Evolutionary conservation across 2,888 invertebrate species (phyloP).

Genomic region (Vanessa cardui): DNA sequence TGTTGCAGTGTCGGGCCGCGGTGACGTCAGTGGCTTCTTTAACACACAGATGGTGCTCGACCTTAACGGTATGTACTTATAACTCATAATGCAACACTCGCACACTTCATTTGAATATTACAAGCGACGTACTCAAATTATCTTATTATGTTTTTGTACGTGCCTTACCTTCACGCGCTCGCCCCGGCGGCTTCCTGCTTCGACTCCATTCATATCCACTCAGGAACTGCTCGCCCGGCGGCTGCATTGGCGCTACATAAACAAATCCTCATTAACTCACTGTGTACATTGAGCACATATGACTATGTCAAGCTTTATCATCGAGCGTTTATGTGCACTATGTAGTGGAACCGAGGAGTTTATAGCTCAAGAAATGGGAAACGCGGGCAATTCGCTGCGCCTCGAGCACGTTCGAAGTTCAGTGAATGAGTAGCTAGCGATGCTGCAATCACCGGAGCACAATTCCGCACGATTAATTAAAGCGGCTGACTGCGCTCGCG

Average conservation of each 20-base stretch:
- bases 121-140: slow-evolving; percentile 48
- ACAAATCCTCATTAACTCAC: background rate
- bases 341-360: too few relatives aligned
- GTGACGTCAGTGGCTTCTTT: slow-evolving; percentile 77
- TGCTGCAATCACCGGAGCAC: slow-evolving; percentile 39
- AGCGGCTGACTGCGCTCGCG: slow-evolving; percentile 23
- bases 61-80: slow-evolving; percentile 71
- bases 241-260: background rate
- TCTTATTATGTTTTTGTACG: slow-evolving; percentile 57
- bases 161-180: slow-evolving; percentile 30
- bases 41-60: slow-evolving; percentile 80
- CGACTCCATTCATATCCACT: slow-evolving; percentile 16
- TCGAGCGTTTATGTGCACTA: too few relatives aligned
- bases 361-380: background rate
- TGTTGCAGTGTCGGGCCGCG: slow-evolving; percentile 78
- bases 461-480: slow-evolving; percentile 43
- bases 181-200: slow-evolving; percentile 19
- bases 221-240: background rate
- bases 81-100: slow-evolving; percentile 36
- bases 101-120: slow-evolving; percentile 51
- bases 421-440: slow-evolving; percentile 26
- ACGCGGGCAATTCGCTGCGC: background rate
- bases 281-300: background rate
- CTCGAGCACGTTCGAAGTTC: slow-evolving; percentile 5
- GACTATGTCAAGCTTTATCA: background rate